Evolutionary conservation across 2,797 vertebrate genomes (phyloP), one percentile per base, ranked within the genome.

Genomic region (Atherinosoma microstoma): DNA sequence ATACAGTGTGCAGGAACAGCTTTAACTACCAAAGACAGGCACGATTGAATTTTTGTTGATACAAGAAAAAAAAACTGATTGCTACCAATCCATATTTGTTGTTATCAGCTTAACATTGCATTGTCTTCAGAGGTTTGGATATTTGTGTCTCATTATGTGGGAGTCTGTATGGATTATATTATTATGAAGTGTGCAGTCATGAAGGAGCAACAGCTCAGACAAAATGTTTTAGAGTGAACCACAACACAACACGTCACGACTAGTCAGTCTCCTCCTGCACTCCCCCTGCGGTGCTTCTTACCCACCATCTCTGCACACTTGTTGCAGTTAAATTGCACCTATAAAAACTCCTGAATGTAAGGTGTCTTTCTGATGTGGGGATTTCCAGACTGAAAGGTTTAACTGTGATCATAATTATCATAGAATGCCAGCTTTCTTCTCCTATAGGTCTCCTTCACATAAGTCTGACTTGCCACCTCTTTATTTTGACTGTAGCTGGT

Each of bases 351-450:
- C 38, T 54, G 73, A 70, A 13, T 51, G 12, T 7, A 22, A 18
- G 6, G 2, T 35, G 54, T 1, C 20, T 47, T 12, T 78, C 20
- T 54, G 27, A 53, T 30, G 61, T 42, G 81, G 86, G 87, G 76
- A 81, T 80, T 92, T 85, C 86, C 88, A 84, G 29, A 6, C 58
- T 74, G 34, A 63, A 59, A 73, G 45, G n/a, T 69, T 35, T 45
- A 5, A 11, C 62, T 70, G 6, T 49, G 72, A 73, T 73, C 49
- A 81, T 77, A 40, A 76, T 79, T 51, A 59, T 66, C 4, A 56
- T 45, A 66, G n/a, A 40, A 35, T 35, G 9, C 45, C 18, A 7
- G 3, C 34, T 40, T 27, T n/a, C 7, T 35, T 47, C 27, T 69
- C 34, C n/a, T 68, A 8, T 32, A 53, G 69, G 36, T 67, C 4